These are phyloP conservation scores for Tauraco erythrolophus DNA, from an alignment of 2,113 vertebrate species.

Conservation along the genomic window DNA sequence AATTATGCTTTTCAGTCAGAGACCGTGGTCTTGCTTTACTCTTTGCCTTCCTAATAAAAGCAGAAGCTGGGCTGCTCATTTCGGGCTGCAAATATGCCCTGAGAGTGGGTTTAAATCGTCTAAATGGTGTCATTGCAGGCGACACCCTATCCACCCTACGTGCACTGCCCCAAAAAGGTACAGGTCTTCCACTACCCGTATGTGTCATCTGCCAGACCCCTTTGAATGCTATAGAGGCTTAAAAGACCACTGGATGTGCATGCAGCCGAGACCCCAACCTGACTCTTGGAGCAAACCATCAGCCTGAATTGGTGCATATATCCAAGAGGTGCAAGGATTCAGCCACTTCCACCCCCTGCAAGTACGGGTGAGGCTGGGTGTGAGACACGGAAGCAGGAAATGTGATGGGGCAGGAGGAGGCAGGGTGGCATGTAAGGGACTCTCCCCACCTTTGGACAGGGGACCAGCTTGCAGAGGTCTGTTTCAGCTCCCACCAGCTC, in stretches of 20 bases:
- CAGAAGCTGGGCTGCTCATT: neutral
- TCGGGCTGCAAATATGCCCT: neutral
- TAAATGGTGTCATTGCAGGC: neutral
- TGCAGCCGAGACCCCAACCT: neutral
- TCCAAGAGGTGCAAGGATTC: neutral
- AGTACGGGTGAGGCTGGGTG: neutral
- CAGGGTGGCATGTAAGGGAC: neutral
- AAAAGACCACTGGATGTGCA: neutral
- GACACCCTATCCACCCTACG: neutral
- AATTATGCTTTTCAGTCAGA: neutral
- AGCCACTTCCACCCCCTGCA: neutral
- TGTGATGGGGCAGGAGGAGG: neutral
- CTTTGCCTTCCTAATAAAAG: neutral
- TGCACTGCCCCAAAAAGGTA: neutral
- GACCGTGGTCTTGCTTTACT: neutral
- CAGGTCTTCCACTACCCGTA: neutral
- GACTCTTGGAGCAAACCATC: neutral
- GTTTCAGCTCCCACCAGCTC: neutral
- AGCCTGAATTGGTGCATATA: neutral
- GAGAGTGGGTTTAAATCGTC: neutral
- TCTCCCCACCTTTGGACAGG: neutral
- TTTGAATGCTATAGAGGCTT: neutral
- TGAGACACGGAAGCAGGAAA: neutral
- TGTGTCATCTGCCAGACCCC: neutral
- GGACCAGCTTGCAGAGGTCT: neutral